Percentiles rank a stretch among this genome's conserved stretches.
Evolutionary conservation across 2,113 vertebrate species (phyloP).

Genomic region (Rhynchomys soricoides): DNA sequence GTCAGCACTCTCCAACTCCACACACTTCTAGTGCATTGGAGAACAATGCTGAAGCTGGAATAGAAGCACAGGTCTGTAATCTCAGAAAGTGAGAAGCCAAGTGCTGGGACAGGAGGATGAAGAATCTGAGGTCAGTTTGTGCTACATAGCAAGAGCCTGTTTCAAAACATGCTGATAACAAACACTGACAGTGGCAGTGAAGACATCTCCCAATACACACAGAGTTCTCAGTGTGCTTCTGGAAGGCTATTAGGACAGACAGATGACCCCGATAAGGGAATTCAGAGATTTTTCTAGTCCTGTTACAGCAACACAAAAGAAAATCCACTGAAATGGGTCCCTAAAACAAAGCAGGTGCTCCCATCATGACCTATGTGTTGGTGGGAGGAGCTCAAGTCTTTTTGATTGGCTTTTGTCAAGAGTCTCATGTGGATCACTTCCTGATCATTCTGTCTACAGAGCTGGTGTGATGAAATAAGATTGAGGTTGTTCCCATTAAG

Average conservation of each 20-base stretch:
- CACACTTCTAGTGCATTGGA: background rate
- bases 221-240: background rate
- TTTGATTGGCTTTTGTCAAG: background rate
- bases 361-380: background rate
- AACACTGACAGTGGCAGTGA: too few relatives aligned
- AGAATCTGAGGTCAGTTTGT: background rate
- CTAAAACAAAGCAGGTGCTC: background rate
- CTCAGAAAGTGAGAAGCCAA: background rate
- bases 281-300: background rate
- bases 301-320: too few relatives aligned
- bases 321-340: background rate
- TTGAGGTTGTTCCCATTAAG: too few relatives aligned
- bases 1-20: accelerated
- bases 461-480: background rate
- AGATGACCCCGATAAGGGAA: too few relatives aligned
- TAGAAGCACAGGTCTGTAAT: background rate
- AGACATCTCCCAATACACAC: background rate
- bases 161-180: background rate
- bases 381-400: background rate
- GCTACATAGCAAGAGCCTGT: background rate
- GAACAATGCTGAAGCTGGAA: background rate
- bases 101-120: background rate
- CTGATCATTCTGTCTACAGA: background rate
- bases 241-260: background rate
- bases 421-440: background rate